phyloP scores from a whole-genome alignment of 2,888 invertebrate genomes.

The Danaus chrysippus region DNA sequence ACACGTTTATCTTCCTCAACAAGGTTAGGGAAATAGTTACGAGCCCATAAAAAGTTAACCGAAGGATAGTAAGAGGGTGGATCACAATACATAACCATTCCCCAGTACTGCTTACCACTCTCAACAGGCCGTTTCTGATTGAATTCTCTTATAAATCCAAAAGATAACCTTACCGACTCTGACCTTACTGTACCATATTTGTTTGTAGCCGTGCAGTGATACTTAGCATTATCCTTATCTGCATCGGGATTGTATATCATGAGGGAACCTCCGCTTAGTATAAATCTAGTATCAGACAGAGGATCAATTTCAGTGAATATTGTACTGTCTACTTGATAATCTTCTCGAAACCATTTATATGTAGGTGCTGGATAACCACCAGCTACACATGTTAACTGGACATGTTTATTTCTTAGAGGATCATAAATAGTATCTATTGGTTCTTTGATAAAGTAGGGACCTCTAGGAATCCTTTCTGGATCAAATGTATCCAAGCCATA shows the following conservation, averaged over 20 bases:
- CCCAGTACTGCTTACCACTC: constrained; percentile 94
- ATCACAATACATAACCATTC: constrained; percentile 94
- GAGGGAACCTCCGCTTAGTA: constrained; percentile 93
- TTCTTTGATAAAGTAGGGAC: constrained; percentile 93
- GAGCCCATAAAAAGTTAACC: constrained; percentile 94
- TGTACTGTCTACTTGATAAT: constrained; percentile 88
- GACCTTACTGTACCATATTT: constrained; percentile 93
- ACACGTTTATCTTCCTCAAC: constrained; percentile 95
- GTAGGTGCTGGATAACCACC: constrained; percentile 93
- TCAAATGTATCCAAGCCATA: constrained; percentile 92
- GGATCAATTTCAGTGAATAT: constrained; percentile 88
- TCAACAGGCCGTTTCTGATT: constrained; percentile 92
- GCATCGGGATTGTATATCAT: constrained; percentile 92
- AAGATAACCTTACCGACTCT: constrained; percentile 91
- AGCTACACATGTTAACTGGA: constrained; percentile 88
- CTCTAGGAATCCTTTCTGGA: constrained; percentile 88
- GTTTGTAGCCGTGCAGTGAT: constrained; percentile 95
- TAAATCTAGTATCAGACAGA: constrained; percentile 84
- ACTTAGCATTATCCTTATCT: constrained; percentile 89
- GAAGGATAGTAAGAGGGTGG: constrained; percentile 95
- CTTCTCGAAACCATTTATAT: constrained; percentile 94
- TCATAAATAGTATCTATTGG: constrained; percentile 92
- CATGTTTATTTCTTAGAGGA: constrained; percentile 86
- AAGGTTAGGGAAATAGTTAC: constrained; percentile 93
- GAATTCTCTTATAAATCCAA: constrained; percentile 94